Conservation (phyloP, 2,797 vertebrate genomes). For the Enteromius afrohamiltoni region DNA sequence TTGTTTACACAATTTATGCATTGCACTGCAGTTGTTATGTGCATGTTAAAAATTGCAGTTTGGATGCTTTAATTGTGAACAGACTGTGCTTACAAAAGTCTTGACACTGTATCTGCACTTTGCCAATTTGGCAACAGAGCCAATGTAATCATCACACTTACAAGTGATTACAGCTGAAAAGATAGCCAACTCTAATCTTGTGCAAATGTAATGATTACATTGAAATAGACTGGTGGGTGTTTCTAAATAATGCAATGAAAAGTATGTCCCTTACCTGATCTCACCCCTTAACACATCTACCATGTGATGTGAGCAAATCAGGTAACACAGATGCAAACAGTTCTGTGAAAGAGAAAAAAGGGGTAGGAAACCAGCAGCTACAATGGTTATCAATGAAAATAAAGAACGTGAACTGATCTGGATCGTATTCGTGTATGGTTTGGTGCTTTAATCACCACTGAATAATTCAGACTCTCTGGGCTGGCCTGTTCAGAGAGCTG, state of each 20-base stretch:
- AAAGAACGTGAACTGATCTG: slow-evolving; percentile 51
- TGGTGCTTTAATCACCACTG: slow-evolving; percentile 29
- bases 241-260: background rate
- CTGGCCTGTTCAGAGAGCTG: background rate
- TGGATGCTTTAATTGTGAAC: background rate
- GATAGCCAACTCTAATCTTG: background rate
- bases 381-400: slow-evolving; percentile 37
- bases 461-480: slow-evolving; percentile 16
- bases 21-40: background rate
- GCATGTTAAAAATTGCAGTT: background rate
- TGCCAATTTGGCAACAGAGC: background rate
- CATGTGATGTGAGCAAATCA: background rate
- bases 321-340: background rate
- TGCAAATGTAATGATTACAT: background rate
- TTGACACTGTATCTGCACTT: background rate
- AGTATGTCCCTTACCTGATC: background rate
- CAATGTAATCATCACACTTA: background rate
- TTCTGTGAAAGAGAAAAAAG: background rate
- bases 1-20: background rate
- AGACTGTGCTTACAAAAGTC: background rate
- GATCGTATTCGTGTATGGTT: slow-evolving; percentile 49
- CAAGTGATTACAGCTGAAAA: background rate
- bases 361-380: background rate
- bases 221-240: background rate
- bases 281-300: background rate